Conservation (phyloP, 2,888 invertebrate species). For the Plagiodera versicolora region DNA sequence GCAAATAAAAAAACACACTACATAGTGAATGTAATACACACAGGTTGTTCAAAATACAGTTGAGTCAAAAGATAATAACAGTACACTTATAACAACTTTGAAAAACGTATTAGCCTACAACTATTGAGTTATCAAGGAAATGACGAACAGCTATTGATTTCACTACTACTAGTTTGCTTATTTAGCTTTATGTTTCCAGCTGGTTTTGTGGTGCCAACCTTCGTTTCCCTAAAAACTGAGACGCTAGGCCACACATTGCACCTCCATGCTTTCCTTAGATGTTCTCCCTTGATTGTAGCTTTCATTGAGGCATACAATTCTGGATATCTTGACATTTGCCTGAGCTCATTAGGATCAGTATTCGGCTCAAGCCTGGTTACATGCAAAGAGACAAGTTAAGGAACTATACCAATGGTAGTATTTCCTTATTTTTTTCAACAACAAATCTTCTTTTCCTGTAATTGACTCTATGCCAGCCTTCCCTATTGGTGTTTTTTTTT, state of each 20-base stretch:
- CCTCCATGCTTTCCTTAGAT: not conserved
- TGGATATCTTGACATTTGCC: not conserved
- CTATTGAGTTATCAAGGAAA: no score
- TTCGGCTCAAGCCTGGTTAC: not conserved
- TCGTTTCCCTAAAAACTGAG: not conserved
- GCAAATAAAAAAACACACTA: no score
- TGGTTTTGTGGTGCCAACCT: not conserved
- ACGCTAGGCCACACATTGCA: not conserved
- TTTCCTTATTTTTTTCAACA: not conserved
- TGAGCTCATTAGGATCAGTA: not conserved
- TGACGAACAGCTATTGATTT: no score
- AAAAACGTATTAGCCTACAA: no score
- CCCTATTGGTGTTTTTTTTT: not conserved
- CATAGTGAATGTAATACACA: no score
- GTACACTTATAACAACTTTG: no score
- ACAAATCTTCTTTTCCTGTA: not conserved
- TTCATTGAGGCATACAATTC: not conserved
- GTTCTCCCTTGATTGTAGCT: not conserved
- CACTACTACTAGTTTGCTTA: not conserved
- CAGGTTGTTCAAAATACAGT: no score
- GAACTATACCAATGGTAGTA: not conserved
- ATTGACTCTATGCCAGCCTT: slow-evolving; percentile 2
- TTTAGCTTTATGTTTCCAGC: not conserved
- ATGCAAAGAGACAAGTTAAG: not conserved
- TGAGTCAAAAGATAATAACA: no score